These are phyloP conservation scores for Rhizomys pruinosus DNA, from an alignment of 2,113 vertebrate species.

Conservation along the genomic window DNA sequence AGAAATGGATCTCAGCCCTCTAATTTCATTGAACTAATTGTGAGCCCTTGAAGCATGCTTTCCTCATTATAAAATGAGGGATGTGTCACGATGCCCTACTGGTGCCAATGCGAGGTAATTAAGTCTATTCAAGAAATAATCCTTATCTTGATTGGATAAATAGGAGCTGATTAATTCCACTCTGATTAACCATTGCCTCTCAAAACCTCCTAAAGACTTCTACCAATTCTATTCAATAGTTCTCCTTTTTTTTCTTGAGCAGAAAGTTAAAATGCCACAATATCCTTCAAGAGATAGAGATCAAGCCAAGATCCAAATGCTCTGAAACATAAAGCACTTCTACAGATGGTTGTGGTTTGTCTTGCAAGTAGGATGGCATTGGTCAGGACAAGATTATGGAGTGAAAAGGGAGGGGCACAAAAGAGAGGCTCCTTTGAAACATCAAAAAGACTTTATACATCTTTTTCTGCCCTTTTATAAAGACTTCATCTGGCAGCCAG, in stretches of 20 bases:
- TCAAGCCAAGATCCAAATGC: conserved; percentile 70
- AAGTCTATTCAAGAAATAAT: conserved; percentile 78
- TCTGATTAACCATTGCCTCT: conserved; percentile 72
- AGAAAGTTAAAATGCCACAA: conserved; percentile 54
- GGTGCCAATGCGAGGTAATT: conserved; percentile 68
- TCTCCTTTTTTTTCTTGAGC: conserved; percentile 41
- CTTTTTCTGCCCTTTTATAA: conserved; percentile 82
- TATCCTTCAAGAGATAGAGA: conserved; percentile 45
- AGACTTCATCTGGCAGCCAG: conserved; percentile 86
- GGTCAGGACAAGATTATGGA: conserved; percentile 57
- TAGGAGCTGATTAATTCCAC: conserved; percentile 75
- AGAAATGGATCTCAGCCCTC: conserved; percentile 50
- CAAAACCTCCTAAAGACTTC: conserved; percentile 55
- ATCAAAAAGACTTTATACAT: conserved; percentile 78
- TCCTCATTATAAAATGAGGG: conserved; percentile 65
- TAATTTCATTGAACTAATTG: conserved; percentile 68
- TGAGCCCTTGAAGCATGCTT: conserved; percentile 66
- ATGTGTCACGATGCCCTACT: conserved; percentile 71
- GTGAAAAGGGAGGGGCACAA: neutral
- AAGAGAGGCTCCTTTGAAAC: conserved; percentile 70
- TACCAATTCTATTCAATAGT: conserved; percentile 37
- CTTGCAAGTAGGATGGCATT: conserved; percentile 60
- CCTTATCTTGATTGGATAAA: conserved; percentile 80
- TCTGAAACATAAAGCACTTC: conserved; percentile 69
- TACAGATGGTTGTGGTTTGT: conserved; percentile 65